These are phyloP conservation scores for Phenganax stokvisi DNA, from an alignment of 92 coral and sea anemone genomes.

Conservation along the genomic window DNA sequence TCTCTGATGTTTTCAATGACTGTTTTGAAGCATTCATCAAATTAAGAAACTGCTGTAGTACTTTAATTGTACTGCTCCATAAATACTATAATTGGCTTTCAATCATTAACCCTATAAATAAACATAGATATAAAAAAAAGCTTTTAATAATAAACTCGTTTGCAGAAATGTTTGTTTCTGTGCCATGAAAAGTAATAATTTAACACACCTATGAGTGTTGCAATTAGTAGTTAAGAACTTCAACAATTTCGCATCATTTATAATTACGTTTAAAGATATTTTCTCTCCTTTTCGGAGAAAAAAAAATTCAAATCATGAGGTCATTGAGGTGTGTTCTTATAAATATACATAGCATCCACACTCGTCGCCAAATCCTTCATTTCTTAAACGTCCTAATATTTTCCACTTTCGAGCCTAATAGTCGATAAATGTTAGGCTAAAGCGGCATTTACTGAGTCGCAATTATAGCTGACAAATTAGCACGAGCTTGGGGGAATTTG, in stretches of 20 bases:
- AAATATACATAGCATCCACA: conserved; percentile 2
- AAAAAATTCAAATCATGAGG: not conserved
- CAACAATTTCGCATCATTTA: not conserved
- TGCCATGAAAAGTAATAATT: not conserved
- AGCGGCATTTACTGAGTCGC: not conserved
- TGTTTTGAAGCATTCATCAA: too few species aligned
- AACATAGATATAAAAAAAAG: not conserved
- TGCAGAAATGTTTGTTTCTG: not conserved
- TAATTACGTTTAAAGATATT: not conserved
- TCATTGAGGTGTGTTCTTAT: conserved; percentile 32
- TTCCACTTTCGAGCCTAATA: not conserved
- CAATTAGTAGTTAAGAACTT: not conserved
- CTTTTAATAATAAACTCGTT: not conserved
- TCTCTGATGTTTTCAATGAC: too few species aligned
- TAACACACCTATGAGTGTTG: not conserved
- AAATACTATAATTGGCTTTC: not conserved
- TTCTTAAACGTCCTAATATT: not conserved
- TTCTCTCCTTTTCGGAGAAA: not conserved
- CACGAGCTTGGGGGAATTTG: not conserved
- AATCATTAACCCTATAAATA: not conserved
- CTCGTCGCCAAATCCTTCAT: not conserved
- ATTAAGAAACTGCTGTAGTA: not conserved
- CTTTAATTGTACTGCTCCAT: not conserved
- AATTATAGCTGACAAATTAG: not conserved
- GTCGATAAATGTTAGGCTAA: not conserved